phyloP scores from a whole-genome alignment of 2,797 vertebrate genomes.

The Anableps anableps region DNA sequence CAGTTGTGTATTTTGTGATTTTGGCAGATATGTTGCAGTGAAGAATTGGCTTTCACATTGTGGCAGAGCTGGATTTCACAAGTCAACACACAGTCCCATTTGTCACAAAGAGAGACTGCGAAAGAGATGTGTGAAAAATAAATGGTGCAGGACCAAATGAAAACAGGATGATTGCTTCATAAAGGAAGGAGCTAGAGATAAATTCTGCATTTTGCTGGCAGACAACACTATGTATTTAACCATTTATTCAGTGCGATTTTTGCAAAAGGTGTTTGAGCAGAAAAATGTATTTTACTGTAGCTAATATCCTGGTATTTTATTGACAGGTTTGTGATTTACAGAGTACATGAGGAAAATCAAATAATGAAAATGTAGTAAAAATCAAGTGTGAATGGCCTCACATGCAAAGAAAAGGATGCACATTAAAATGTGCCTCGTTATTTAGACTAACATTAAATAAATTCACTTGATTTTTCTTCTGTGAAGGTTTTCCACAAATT shows the following conservation, averaged over 20 bases:
- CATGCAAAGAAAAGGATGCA: not conserved
- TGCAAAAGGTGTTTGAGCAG: conserved; percentile 10
- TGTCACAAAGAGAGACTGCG: conserved; percentile 20
- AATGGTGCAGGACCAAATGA: conserved; percentile 21
- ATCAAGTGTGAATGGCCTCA: conserved; percentile 12
- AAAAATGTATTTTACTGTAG: not conserved
- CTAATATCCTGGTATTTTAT: conserved; percentile 16
- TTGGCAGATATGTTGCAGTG: conserved; percentile 33
- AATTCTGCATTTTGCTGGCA: conserved; percentile 5
- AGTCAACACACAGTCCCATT: conserved; percentile 46
- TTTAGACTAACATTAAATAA: not conserved
- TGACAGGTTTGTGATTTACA: conserved; percentile 19
- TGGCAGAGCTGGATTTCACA: conserved; percentile 43
- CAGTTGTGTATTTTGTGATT: conserved; percentile 21
- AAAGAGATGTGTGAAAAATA: conserved; percentile 31
- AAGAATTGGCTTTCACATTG: conserved; percentile 54
- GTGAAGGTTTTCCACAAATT: too few species aligned
- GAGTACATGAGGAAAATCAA: not conserved
- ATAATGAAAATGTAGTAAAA: conserved; percentile 1
- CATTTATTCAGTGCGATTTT: conserved; percentile 9
- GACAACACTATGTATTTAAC: not conserved
- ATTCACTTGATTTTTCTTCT: not conserved
- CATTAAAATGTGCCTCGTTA: not conserved
- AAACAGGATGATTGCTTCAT: conserved; percentile 26
- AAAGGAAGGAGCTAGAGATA: not conserved